Base-by-base conservation (phyloP, 2,113 vertebrate species). In the Xenopus borealis region DNA sequence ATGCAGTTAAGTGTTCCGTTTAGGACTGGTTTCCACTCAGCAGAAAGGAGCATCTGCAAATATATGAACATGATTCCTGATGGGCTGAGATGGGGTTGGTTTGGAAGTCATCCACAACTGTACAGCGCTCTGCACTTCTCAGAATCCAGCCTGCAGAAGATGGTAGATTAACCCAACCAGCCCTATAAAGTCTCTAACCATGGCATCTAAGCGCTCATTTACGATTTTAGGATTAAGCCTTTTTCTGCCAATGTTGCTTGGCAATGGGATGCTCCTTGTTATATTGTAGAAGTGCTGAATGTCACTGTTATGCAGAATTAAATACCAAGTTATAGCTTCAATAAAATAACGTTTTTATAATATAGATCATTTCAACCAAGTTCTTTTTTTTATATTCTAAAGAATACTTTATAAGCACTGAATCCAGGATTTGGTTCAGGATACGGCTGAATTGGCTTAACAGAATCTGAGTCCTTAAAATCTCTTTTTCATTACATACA, bases 1-100 rank as follows among this genome's bases (percentile, higher is more conserved):
- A 78, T 75, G 67, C 74, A 64, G 74, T 64, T 70, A 70, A 77
- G 74, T 77, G 67, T 40, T 77, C 61, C 53, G 17, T 77, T 77
- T 70, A 44, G 58, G 44, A 11, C 64, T 68, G 33, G 14, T 20
- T 30, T 61, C 50, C 55, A 46, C 55, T 44, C 12, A 12, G 30
- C 16, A 45, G 47, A 23, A 52, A 53, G 17, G 10, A 76, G 66
- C 46, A 46, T 64, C 27, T 7, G 30, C 3, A 69, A 53, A 45
- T 45, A 63, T 53, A 20, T 50, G 69, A 12, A 46, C 33, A 23
- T 18, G 46, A 16, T 45, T 76, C 33, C 14, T 44, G 46, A 33
- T 68, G n/a, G 27, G 16, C 62, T 20, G 27, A 44, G 18, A 12
- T 27, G 23, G 12, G 14, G 11, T 7, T 55, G 46, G 7, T 63